These are phyloP conservation scores for Drosophila rufa DNA, from an alignment of 1,140 invertebrate species.

Conservation along the genomic window DNA sequence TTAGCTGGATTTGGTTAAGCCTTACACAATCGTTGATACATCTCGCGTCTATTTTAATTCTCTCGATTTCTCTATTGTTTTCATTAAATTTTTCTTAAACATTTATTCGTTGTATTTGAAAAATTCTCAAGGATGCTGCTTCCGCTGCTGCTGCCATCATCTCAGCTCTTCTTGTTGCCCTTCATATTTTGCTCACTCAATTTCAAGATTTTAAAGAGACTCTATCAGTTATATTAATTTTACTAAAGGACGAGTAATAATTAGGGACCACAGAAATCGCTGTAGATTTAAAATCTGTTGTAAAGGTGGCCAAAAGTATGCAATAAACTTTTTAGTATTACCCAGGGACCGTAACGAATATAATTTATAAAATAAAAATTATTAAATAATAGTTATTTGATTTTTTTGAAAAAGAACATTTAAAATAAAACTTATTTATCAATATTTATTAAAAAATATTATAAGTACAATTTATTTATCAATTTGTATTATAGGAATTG, in stretches of 20 bases:
- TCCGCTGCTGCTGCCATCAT: slow-evolving; percentile 16
- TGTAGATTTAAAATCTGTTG: not conserved
- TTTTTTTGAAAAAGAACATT: too few species aligned
- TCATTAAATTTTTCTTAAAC: slow-evolving; percentile 75
- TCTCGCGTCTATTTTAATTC: slow-evolving; percentile 12
- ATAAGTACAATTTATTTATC: too few species aligned
- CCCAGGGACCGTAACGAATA: too few species aligned
- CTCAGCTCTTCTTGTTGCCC: slow-evolving; percentile 10
- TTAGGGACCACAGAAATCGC: not conserved
- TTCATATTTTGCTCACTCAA: slow-evolving; percentile 9
- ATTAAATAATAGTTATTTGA: too few species aligned
- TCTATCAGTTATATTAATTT: slow-evolving; percentile 7
- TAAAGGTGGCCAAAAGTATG: not conserved
- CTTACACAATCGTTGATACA: slow-evolving; percentile 36
- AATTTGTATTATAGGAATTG: too few species aligned
- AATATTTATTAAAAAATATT: too few species aligned
- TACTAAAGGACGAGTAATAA: slow-evolving; percentile 18
- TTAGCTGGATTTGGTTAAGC: slow-evolving; percentile 50
- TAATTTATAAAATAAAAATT: too few species aligned
- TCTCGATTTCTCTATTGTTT: slow-evolving; percentile 25
- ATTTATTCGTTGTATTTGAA: slow-evolving; percentile 84
- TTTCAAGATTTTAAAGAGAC: slow-evolving; percentile 14
- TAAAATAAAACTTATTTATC: too few species aligned
- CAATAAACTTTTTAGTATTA: not conserved
- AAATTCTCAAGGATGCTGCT: slow-evolving; percentile 64